Evolutionary conservation across 2,888 invertebrate genomes (phyloP), one percentile per base, ranked within the genome.

Genomic region (Xanthorhoe spadicearia): DNA sequence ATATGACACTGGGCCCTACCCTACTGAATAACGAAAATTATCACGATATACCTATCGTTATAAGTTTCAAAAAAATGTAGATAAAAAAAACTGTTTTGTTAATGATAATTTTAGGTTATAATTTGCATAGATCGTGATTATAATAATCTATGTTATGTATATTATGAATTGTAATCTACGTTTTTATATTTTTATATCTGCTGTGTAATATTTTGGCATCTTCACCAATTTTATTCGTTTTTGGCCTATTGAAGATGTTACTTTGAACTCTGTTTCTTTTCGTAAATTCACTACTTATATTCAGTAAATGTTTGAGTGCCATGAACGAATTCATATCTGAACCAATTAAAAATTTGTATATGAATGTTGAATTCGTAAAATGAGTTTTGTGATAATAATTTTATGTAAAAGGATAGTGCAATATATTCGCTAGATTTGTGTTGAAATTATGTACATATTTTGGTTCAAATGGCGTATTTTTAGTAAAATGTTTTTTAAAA

Each of bases 331-430:
- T 53, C 0, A 28, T 28, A 35, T 6, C 13, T 13, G 23, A 43
- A 19, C 23, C 10, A 23, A 60, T 23, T 6, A 52, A 50, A 32
- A 50, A 58, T 28, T 60, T 28, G 43, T 43, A 52, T 19, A 23
- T 9, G 19, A 49, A 23, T 23, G 23, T 3, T 23, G 23, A 23
- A 23, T 23, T 23, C 23, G 23, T 23, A 13, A 13, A n/a, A 50
- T 50, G 58, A 49, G n/a, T 46, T 57, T 46, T 57, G 57, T 63
- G 63, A 63, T 63, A 57, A 23, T 46, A 46, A 57, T 43, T 15
- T 17, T 32, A 56, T 57, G n/a, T 48, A 48, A 57, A 28, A n/a
- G 49, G 49, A 63, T 51, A 63, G 57, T 57, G 63, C 57, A 63
- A 61, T 50, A 61, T 63, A 64, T 53, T 53, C 51, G 57, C 52